These are phyloP conservation scores for Cetoscarus ocellatus DNA, from an alignment of 2,797 vertebrate species.

Conservation along the genomic window DNA sequence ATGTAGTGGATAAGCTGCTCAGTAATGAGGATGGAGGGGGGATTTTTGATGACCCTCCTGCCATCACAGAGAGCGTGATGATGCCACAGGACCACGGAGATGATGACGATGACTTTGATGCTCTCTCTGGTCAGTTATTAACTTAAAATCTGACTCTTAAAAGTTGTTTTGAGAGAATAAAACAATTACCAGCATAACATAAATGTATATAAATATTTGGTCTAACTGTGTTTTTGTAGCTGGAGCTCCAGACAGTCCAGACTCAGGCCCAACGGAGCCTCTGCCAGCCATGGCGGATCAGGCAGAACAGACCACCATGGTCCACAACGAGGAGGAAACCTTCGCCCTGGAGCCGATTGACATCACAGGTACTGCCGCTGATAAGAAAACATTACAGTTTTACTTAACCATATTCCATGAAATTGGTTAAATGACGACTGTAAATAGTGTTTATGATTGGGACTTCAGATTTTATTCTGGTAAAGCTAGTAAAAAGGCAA, in stretches of 20 bases:
- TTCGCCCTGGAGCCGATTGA: constrained; percentile 97
- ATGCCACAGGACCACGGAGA: constrained; percentile 90
- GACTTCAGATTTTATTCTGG: no score
- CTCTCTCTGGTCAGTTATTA: constrained; percentile 90
- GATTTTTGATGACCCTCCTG: constrained; percentile 96
- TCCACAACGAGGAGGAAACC: constrained; percentile 95
- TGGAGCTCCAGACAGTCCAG: constrained; percentile 92
- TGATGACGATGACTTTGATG: constrained; percentile 94
- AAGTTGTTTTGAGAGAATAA: background rate
- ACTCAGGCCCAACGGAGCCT: constrained; percentile 92
- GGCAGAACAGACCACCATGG: constrained; percentile 90
- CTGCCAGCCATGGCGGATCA: constrained; percentile 93
- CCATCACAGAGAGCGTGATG: constrained; percentile 88
- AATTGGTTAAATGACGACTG: no score
- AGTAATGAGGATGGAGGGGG: constrained; percentile 92
- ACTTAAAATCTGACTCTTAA: background rate
- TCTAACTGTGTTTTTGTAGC: constrained; percentile 74
- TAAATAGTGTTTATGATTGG: no score
- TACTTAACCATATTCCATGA: no score
- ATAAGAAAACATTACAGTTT: background rate
- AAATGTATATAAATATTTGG: background rate
- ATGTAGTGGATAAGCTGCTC: constrained; percentile 91
- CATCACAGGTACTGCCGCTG: constrained; percentile 83
- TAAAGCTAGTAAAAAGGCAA: no score
- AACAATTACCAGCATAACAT: background rate